A percentile compares a stretch with the other conserved stretches of the same genome.
These are phyloP conservation scores for Gorsachius goisagi DNA, from an alignment of 2,113 vertebrate genomes.

Conservation along the genomic window DNA sequence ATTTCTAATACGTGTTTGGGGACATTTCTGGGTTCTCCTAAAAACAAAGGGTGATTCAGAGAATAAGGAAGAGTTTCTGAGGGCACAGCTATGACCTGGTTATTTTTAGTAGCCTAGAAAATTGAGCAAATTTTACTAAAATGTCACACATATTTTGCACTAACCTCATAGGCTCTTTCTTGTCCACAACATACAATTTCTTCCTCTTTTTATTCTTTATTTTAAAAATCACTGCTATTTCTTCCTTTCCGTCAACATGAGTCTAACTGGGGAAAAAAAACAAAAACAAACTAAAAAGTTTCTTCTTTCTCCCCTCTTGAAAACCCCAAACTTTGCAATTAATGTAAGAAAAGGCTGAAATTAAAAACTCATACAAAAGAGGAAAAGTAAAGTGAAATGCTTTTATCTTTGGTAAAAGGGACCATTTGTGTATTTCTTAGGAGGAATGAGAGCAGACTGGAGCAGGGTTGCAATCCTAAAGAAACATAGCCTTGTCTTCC, in stretches of 20 bases:
- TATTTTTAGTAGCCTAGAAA: not conserved
- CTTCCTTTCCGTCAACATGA: not conserved
- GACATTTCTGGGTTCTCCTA: not conserved
- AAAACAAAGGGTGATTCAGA: not conserved
- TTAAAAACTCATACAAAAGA: not conserved
- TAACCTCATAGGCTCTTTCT: not conserved
- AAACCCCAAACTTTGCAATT: not conserved
- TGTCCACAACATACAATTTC: not conserved
- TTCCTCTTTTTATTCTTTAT: not conserved
- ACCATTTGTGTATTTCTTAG: not conserved
- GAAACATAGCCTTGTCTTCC: not conserved
- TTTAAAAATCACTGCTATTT: not conserved
- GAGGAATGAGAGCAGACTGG: not conserved
- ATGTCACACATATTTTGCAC: not conserved
- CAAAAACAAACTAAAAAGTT: rapidly evolving
- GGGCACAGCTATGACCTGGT: not conserved
- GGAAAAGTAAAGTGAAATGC: not conserved
- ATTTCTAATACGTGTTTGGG: not conserved
- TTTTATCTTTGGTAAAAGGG: not conserved
- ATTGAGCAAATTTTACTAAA: not conserved
- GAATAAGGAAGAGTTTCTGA: not conserved
- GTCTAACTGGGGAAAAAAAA: not conserved
- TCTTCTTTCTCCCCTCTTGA: not conserved
- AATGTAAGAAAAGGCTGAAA: not conserved
- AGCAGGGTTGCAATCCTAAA: not conserved